Base-by-base conservation (phyloP, 2,113 vertebrate genomes). In the Hemichromis elongatus region DNA sequence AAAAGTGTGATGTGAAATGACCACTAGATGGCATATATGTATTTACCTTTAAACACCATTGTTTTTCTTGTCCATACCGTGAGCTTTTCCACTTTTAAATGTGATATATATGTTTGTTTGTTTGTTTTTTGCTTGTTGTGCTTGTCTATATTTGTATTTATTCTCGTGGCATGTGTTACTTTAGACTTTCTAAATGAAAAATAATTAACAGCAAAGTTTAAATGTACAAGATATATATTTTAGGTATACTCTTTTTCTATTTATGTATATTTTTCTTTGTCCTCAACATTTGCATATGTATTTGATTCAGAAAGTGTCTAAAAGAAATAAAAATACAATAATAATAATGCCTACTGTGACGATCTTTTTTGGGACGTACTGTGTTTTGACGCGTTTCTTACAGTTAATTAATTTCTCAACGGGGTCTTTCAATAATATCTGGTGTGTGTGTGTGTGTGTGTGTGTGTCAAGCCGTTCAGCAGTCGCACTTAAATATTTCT, bases 1-100 rank as follows among this genome's bases (percentile, higher is more conserved):
- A 77, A 84, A 53, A 77, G 30, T 52, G 9, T 24, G 14, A 11
- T 30, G 9, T 16, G n/a, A 56, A 35, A 59, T 82, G 26, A 80
- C 93, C 94, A 92, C 86, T 92, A 95, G 93, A 85, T 92, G 94
- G 88, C 94, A 82, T 24, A 11, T 45, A 7, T 90, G 81, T 70
- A 63, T 75, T 52, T 35, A 53, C 8, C n/a, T 70, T 75, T n/a
- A 40, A 18, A 7, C 28, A 6, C 1, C 10, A 4, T 40, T 45
- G 53, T 59, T 10, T 37, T 21, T 45, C 5, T 37, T 66, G 2
- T 56, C 42, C 18, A n/a, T n/a, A 33, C 16, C 13, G 70, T 75
- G 26, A 75, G 70, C 4, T n/a, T 70, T 81, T 42, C 47, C 3
- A 3, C 6, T 26, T 77, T 53, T 68, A 5, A 24, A 18, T 83